Conservation (phyloP, 2,797 vertebrate genomes). For the Micrastur ruficollis region DNA sequence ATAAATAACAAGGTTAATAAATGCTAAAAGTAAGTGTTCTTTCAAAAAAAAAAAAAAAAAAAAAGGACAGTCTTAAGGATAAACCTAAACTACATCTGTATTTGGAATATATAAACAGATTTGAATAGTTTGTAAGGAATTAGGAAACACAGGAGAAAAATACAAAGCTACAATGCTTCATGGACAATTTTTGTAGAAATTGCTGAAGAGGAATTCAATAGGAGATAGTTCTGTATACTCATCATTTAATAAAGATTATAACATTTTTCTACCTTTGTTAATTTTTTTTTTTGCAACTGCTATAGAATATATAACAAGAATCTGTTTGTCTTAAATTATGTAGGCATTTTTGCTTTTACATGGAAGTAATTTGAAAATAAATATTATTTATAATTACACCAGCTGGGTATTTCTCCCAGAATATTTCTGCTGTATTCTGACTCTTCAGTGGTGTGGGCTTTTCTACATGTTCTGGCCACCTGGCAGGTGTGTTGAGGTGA, state of each 20-base stretch:
- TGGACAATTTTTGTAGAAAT: background rate
- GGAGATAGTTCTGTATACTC: background rate
- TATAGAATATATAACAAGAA: background rate
- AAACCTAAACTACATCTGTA: background rate
- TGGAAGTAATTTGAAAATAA: background rate
- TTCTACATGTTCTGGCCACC: background rate
- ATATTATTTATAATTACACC: background rate
- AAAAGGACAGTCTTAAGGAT: background rate
- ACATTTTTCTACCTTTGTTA: background rate
- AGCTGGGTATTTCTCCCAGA: background rate
- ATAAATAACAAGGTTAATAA: background rate
- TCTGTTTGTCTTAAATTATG: background rate
- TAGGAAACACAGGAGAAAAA: background rate
- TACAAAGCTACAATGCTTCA: background rate
- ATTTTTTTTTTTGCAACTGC: background rate
- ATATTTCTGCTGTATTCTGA: background rate
- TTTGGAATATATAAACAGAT: background rate
- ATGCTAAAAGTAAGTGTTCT: background rate
- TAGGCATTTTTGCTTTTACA: background rate
- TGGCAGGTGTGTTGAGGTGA: background rate
- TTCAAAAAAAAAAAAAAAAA: background rate
- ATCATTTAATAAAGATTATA: background rate
- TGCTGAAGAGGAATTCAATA: background rate
- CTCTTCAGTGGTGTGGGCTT: background rate
- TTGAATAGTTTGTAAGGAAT: background rate